Percentiles rank a stretch among this genome's conserved stretches.
These are phyloP conservation scores for Drosophila ananassae DNA, from an alignment of 1,140 invertebrate genomes.

Conservation along the genomic window DNA sequence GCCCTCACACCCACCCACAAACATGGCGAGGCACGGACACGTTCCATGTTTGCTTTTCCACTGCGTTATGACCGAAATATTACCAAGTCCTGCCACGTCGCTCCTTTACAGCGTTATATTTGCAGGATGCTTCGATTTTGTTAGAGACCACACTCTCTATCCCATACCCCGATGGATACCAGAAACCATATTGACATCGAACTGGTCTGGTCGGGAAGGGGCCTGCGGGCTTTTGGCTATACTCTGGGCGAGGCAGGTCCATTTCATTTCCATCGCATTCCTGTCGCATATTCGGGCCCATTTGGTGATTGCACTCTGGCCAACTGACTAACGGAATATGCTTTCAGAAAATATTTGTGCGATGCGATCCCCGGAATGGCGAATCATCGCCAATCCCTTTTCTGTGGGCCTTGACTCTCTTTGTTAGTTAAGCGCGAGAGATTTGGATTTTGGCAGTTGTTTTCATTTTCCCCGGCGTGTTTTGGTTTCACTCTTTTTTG, in stretches of 20 bases:
- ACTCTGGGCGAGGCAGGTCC: slow-evolving; percentile 31
- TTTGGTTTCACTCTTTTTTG: slow-evolving; percentile 44
- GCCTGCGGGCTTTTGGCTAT: slow-evolving; percentile 14
- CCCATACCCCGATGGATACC: not conserved
- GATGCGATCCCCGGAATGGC: slow-evolving; percentile 22
- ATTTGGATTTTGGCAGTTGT: slow-evolving; percentile 30
- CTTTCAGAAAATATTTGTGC: slow-evolving; percentile 67
- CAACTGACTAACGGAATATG: slow-evolving; percentile 64
- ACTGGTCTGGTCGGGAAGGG: slow-evolving; percentile 6
- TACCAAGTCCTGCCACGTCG: slow-evolving; percentile 50
- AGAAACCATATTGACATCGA: slow-evolving; percentile 58
- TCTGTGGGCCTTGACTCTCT: slow-evolving; percentile 8
- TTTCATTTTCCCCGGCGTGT: slow-evolving; percentile 39
- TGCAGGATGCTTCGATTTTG: slow-evolving; percentile 58
- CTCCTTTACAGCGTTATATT: slow-evolving; percentile 48
- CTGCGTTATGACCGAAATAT: slow-evolving; percentile 55
- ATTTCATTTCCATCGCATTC: slow-evolving; percentile 67
- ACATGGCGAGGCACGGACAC: slow-evolving; percentile 8
- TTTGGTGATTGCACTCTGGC: slow-evolving; percentile 65
- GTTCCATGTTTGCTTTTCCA: slow-evolving; percentile 37
- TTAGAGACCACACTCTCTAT: not conserved
- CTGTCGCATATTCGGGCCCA: slow-evolving; percentile 66
- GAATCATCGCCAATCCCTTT: slow-evolving; percentile 5
- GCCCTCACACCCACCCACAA: slow-evolving; percentile 3
- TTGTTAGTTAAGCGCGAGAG: slow-evolving; percentile 61